phyloP scores from a whole-genome alignment of 2,113 vertebrate species.

The Loxodonta africana region DNA sequence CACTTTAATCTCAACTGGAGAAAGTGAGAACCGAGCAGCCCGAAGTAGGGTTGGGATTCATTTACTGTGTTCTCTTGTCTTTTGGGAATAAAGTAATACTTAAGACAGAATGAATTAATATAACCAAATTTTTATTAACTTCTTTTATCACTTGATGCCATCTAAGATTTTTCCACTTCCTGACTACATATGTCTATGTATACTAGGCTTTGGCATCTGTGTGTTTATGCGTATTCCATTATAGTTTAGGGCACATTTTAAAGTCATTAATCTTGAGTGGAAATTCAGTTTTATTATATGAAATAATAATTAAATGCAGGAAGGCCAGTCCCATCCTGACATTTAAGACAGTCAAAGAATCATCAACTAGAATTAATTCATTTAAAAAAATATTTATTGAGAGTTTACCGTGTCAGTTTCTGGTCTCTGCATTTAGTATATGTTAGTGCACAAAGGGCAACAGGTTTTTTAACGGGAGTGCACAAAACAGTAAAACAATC shows the following conservation, averaged over 20 bases:
- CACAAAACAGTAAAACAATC: background rate
- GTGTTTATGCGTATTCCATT: background rate
- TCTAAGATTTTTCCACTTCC: conserved; percentile 11
- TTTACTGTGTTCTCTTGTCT: conserved; percentile 40
- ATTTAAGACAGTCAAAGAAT: conserved; percentile 29
- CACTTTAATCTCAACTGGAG: background rate
- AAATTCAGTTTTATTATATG: conserved; percentile 25
- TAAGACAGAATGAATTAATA: conserved; percentile 70
- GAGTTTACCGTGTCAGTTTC: background rate
- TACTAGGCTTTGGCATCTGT: background rate
- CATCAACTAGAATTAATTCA: background rate
- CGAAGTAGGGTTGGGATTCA: background rate
- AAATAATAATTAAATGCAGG: conserved; percentile 37
- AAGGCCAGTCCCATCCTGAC: background rate
- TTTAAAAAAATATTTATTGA: conserved; percentile 44
- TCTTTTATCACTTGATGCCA: conserved; percentile 33
- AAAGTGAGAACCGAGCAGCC: background rate
- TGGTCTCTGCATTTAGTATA: background rate
- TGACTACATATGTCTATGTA: background rate
- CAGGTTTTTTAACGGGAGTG: background rate
- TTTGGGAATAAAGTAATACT: conserved; percentile 69
- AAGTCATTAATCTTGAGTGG: conserved; percentile 30
- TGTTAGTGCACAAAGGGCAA: background rate
- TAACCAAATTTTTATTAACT: conserved; percentile 59
- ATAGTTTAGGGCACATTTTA: conserved; percentile 8